Base-by-base conservation (phyloP, 1,140 invertebrate genomes). In the Diabrotica virgifera region DNA sequence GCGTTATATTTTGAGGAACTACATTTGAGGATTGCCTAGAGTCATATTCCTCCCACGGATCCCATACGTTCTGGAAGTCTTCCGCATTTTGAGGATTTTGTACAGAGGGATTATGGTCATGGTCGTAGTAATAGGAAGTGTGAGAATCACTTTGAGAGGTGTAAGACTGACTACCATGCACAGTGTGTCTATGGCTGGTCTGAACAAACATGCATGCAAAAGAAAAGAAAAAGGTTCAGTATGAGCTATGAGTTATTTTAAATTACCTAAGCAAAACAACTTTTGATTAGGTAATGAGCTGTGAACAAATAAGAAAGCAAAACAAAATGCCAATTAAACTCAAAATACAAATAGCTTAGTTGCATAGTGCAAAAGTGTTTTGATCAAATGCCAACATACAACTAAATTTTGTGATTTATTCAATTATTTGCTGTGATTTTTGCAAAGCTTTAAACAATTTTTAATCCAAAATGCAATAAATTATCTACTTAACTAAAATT, bases 21-120 rank as follows among this genome's bases (percentile, higher is more conserved):
- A 10, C 6, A 63, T 54, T 67, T 73, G 64, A 54, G 36, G 63
- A 55, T 38, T 69, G 59, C 65, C 76, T 78, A 70, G 76, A 72
- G 75, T 82, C 78, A 73, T 83, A 83, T 73, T 83, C 81, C 71
- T 84, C 82, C 83, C 83, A 84, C 64, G 83, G 83, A 80, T 84
- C 83, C 74, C 70, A 76, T 56, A 74, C 70, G 62, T 69, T 71
- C 59, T 70, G 69, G 66, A 59, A 66, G 53, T 72, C 64, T 57
- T 60, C 63, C 64, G 70, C 63, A 60, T 63, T 65, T 62, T 55
- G 10, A 36, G 38, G 24, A 36, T 11, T 53, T 24, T 35, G 56
- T 36, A 58, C 8, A 36, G n/a, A 62, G 11, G 62, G 58, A 62
- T 66, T 63, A 52, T 35, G 62, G 35, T 55, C 12, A 24, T 55